phyloP scores from a whole-genome alignment of 2,888 invertebrate species.

The Capitulum mitella region DNA sequence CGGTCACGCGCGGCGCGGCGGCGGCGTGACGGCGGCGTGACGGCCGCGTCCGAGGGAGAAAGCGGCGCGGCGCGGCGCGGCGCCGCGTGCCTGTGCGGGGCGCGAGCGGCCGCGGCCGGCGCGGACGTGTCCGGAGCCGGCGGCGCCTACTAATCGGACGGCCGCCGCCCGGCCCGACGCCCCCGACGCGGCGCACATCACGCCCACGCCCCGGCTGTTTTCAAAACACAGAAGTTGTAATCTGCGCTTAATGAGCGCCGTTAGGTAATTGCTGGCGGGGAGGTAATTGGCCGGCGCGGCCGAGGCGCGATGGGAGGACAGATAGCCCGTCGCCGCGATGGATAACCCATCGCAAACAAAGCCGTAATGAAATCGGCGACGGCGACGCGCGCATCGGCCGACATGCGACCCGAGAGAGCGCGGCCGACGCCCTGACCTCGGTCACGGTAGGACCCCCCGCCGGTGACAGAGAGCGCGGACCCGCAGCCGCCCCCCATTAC shows the following conservation, averaged over 20 bases:
- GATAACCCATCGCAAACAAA: slow-evolving; percentile 17
- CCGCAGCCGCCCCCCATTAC: background rate
- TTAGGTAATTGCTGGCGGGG: slow-evolving; percentile 12
- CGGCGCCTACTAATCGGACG: background rate
- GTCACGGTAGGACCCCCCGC: too few relatives aligned
- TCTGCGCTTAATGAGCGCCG: slow-evolving; percentile 17
- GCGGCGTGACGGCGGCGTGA: too few relatives aligned
- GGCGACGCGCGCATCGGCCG: background rate
- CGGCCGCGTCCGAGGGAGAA: too few relatives aligned
- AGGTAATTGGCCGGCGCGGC: background rate
- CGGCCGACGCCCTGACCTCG: background rate
- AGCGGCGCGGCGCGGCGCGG: too few relatives aligned
- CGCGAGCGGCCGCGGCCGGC: too few relatives aligned
- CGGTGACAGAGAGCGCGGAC: background rate
- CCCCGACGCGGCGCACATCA: background rate
- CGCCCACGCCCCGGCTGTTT: slow-evolving; percentile 9
- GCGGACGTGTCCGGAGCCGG: too few relatives aligned
- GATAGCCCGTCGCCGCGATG: background rate
- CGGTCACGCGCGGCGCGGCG: too few relatives aligned
- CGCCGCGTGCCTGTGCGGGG: too few relatives aligned
- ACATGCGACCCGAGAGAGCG: background rate
- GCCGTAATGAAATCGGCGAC: background rate
- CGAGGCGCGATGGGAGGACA: background rate
- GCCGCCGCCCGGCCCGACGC: background rate
- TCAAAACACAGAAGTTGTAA: slow-evolving; percentile 24